These are phyloP conservation scores for Propithecus perrieri DNA, from an alignment of 2,797 vertebrate species.

Conservation along the genomic window DNA sequence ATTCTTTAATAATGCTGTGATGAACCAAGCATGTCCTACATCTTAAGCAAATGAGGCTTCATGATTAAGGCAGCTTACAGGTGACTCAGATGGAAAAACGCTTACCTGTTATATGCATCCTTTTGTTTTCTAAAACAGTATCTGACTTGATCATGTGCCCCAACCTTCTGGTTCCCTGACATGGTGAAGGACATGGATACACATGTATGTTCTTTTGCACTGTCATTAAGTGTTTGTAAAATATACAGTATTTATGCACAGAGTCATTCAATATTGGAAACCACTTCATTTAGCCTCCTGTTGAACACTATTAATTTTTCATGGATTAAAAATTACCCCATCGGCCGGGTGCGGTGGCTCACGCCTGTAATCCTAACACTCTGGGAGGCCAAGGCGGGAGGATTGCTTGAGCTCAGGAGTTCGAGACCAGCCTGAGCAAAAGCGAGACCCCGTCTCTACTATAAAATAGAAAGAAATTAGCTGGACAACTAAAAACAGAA, in stretches of 20 bases:
- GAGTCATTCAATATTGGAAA: background rate
- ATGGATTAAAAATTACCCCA: background rate
- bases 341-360: background rate
- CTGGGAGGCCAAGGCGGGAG: too few species aligned
- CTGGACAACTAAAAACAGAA: too few species aligned
- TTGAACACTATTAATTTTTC: conserved; percentile 22
- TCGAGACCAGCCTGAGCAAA: too few species aligned
- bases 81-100: conserved; percentile 23
- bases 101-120: background rate
- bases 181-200: background rate
- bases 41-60: background rate
- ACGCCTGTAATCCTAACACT: too few species aligned
- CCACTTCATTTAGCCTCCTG: background rate
- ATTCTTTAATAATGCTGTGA: background rate
- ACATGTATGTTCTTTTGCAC: background rate
- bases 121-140: conserved; percentile 6
- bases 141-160: background rate
- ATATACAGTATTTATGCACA: background rate
- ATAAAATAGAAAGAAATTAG: too few species aligned
- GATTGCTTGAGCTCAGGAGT: too few species aligned
- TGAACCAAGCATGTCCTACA: background rate
- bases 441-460: too few species aligned
- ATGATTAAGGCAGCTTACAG: background rate
- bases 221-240: background rate
- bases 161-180: conserved; percentile 10